Evolutionary conservation across 2,113 vertebrate genomes (phyloP), one percentile per base, ranked within the genome.

Genomic region (Brachyistius frenatus): DNA sequence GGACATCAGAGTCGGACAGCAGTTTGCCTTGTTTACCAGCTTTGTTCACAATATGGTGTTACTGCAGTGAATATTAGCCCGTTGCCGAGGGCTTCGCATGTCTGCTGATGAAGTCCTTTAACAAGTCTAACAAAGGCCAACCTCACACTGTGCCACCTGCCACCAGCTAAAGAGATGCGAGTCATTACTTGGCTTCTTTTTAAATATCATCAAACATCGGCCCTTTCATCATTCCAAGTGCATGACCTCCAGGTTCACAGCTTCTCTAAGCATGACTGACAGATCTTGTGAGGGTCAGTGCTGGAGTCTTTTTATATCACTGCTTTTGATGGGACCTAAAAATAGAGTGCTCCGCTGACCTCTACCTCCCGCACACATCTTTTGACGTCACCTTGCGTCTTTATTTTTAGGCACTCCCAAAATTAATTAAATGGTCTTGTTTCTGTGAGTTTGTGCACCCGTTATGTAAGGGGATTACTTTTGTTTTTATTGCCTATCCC

Each of bases 391-490:
- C 84, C 68, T 57, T 54, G 63, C 66, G 53, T 37, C 57, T 89
- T 92, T 92, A 92, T 93, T 94, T 94, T 94, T 93, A 95, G 91
- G 80, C 56, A 37, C 75, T 54, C 37, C 72, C 36, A 56, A 92
- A 88, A 86, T 83, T 88, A 92, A 94, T 92, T 91, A 82, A 90
- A 81, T 11, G 39, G 73, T 47, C 77, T 69, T 84, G 65, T 81
- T 85, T 81, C 77, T 10, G 77, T 77, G 32, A 78, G 83, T 88
- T 88, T 84, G 81, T 73, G 70, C 67, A 13, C 83, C 23, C 60
- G 86, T 95, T 93, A 93, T 84, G 90, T 94, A 95, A 95, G 89
- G 74, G 86, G 93, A 94, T 95, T 94, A 93, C 80, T 86, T 23
- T 69, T 84, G 80, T 86, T 93, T 86, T 92, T 90, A 74, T 78